phyloP scores from a whole-genome alignment of 2,888 invertebrate genomes.

The Scrobipalpa costella region DNA sequence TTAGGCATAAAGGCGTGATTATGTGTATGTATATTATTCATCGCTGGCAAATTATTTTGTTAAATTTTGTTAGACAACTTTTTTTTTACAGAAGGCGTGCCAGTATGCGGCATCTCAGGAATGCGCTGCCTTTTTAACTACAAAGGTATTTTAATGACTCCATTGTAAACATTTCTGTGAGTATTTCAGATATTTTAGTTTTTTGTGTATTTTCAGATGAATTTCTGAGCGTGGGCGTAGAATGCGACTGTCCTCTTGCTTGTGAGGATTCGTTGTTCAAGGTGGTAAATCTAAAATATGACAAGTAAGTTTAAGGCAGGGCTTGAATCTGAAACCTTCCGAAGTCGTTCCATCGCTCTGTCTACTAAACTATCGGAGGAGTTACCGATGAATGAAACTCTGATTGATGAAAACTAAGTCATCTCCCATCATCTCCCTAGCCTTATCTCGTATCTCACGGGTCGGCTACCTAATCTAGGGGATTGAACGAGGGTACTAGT shows the following conservation, averaged over 20 bases:
- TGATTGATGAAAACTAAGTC: too few relatives aligned
- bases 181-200: conserved; percentile 16
- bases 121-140: conserved; percentile 78
- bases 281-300: conserved; percentile 68
- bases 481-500: too few relatives aligned
- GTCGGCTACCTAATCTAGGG: too few relatives aligned
- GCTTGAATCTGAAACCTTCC: too few relatives aligned
- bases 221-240: conserved; percentile 32
- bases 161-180: too few relatives aligned
- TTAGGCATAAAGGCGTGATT: too few relatives aligned
- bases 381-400: too few relatives aligned
- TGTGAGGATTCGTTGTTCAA: conserved; percentile 82
- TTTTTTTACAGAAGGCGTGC: conserved; percentile 60
- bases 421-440: too few relatives aligned
- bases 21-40: too few relatives aligned
- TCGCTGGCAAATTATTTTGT: not conserved
- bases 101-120: conserved; percentile 77
- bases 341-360: too few relatives aligned
- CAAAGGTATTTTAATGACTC: conserved; percentile 45
- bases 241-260: conserved; percentile 81
- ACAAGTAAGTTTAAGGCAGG: conserved; percentile 57
- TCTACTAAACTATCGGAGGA: too few relatives aligned
- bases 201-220: conserved; percentile 23
- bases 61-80: conserved; percentile 12
- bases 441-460: too few relatives aligned